phyloP scores from a whole-genome alignment of 37 sponge, comb jelly and placozoan species.

The Chondrilla cf. caribensis region DNA sequence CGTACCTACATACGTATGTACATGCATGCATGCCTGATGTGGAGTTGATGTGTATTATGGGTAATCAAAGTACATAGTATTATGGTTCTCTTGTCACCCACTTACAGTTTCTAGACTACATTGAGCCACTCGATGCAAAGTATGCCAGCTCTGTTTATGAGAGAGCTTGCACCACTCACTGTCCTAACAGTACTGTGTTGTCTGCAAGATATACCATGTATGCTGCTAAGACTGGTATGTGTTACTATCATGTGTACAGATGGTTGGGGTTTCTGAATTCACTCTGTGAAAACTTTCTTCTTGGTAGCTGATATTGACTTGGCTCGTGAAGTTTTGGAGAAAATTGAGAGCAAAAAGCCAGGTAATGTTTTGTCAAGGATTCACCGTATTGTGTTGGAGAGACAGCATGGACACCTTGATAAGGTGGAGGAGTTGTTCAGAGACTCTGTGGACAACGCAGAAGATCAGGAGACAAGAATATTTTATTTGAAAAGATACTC shows the following conservation, averaged over 20 bases:
- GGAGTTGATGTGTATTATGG: neutral
- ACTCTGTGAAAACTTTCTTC: no score
- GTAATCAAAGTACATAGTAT: neutral
- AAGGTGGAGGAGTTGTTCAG: conserved; percentile 31
- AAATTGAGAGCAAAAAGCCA: neutral
- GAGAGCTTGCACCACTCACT: neutral
- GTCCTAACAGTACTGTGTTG: neutral
- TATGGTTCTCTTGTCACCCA: neutral
- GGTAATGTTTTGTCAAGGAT: conserved; percentile 13
- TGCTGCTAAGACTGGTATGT: no score
- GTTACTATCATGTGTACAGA: no score
- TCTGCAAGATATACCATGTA: no score
- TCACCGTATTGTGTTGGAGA: conserved; percentile 48
- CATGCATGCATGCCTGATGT: neutral
- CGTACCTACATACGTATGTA: neutral
- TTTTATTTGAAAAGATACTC: conserved; percentile 53
- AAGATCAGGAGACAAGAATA: conserved; percentile 20
- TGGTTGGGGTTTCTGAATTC: no score
- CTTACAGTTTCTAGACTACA: neutral
- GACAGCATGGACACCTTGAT: conserved; percentile 12
- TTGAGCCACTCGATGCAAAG: neutral
- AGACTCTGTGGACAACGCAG: conserved; percentile 11
- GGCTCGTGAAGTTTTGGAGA: conserved; percentile 41
- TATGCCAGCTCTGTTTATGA: neutral
- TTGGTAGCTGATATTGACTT: conserved; percentile 33